A percentile compares a stretch with the other conserved stretches of the same genome.
These are phyloP conservation scores for Actinia equina DNA, from an alignment of 64 coral and sea anemone species.

Conservation along the genomic window DNA sequence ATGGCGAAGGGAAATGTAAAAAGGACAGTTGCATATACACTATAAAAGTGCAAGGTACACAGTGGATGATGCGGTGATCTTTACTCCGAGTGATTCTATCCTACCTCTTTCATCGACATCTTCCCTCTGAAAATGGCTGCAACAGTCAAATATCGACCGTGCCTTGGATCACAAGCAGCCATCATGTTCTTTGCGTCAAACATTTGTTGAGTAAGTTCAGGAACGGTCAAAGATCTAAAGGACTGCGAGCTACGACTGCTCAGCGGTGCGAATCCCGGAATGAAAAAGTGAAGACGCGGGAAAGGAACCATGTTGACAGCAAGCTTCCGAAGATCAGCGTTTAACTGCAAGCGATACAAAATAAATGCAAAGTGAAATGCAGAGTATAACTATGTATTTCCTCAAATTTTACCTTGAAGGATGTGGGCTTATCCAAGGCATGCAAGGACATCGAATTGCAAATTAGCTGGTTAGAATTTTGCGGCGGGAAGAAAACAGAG, in stretches of 20 bases:
- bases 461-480: no score
- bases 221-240: constrained; percentile 50
- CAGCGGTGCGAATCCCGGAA: constrained; percentile 58
- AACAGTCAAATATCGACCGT: constrained; percentile 55
- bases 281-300: constrained; percentile 64
- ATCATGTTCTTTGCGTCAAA: constrained; percentile 71
- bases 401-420: no score
- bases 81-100: no score
- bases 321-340: constrained; percentile 52
- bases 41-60: no score
- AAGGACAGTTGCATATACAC: no score
- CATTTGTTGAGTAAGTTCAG: constrained; percentile 57
- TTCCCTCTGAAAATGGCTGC: constrained; percentile 56
- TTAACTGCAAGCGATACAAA: not conserved
- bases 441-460: no score
- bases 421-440: no score
- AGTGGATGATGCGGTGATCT: no score
- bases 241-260: constrained; percentile 33
- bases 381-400: no score
- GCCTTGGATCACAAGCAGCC: constrained; percentile 57
- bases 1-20: no score
- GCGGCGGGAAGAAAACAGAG: no score
- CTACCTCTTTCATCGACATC: constrained; percentile 66
- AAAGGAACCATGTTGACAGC: constrained; percentile 72
- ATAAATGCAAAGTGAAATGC: no score